Evolutionary conservation across 2,888 invertebrate species (phyloP).

Genomic region (Electrophaes corylata): DNA sequence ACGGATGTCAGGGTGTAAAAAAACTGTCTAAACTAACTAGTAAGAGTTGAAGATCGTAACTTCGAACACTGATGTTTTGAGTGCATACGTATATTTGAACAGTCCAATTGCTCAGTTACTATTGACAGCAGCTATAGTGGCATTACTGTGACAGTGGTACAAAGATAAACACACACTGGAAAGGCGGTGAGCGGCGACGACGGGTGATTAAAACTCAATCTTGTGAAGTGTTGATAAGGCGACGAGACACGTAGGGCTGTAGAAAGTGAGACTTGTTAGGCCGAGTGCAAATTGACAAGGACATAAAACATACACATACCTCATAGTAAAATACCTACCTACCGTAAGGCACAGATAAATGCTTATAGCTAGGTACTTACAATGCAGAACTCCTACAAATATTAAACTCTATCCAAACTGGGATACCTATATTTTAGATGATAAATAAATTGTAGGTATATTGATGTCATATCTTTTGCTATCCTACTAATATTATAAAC

Average conservation of each 20-base stretch:
- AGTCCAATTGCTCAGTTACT: conserved; percentile 1
- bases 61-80: background rate
- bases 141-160: conserved; percentile 7
- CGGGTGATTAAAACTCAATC: conserved; percentile 41
- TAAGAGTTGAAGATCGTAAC: background rate
- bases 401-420: too few species aligned
- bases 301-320: background rate
- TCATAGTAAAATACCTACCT: conserved; percentile 3
- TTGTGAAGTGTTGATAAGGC: conserved; percentile 40
- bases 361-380: too few species aligned
- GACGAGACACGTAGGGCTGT: conserved; percentile 39
- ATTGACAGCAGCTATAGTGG: background rate
- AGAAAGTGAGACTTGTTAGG: conserved; percentile 46
- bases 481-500: too few species aligned
- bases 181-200: conserved; percentile 31
- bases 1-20: too few species aligned
- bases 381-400: too few species aligned
- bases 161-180: conserved; percentile 20
- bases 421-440: too few species aligned
- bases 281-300: conserved; percentile 34
- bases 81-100: background rate
- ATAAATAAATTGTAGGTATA: too few species aligned
- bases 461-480: too few species aligned
- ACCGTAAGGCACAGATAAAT: too few species aligned
- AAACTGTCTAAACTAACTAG: too few species aligned